Conservation (phyloP, 2,888 invertebrate genomes). For the Stenodera caucasica region DNA sequence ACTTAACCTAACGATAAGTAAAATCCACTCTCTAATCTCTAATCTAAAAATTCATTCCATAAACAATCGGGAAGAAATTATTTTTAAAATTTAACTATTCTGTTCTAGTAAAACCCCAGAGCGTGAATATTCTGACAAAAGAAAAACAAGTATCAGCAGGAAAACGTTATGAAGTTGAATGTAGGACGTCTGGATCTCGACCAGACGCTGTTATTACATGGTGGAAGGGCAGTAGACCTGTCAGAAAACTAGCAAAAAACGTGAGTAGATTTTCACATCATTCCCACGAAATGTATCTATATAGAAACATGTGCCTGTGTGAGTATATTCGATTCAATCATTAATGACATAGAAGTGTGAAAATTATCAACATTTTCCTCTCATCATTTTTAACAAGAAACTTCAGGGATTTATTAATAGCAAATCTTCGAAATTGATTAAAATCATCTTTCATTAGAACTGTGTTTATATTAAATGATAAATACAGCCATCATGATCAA, state of each 20-base stretch:
- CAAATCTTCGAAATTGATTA: too few species aligned
- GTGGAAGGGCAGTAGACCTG: conserved; percentile 85
- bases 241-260: conserved; percentile 78
- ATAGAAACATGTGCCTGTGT: background rate
- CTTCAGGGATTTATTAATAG: too few species aligned
- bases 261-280: conserved; percentile 62
- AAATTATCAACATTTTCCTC: conserved; percentile 12
- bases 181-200: conserved; percentile 81
- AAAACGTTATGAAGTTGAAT: conserved; percentile 84
- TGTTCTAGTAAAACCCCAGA: conserved; percentile 80
- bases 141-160: conserved; percentile 83
- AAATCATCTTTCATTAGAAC: too few species aligned
- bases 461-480: too few species aligned
- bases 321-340: conserved; percentile 18
- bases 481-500: too few species aligned
- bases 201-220: conserved; percentile 85
- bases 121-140: conserved; percentile 81
- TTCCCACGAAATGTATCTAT: background rate
- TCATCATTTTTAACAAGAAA: background rate
- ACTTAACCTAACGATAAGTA: too few species aligned
- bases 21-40: too few species aligned
- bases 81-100: background rate
- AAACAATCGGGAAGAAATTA: background rate
- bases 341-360: conserved; percentile 17
- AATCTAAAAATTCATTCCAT: too few species aligned